Base-by-base conservation (phyloP, 1,140 invertebrate species). In the Cepaea nemoralis region DNA sequence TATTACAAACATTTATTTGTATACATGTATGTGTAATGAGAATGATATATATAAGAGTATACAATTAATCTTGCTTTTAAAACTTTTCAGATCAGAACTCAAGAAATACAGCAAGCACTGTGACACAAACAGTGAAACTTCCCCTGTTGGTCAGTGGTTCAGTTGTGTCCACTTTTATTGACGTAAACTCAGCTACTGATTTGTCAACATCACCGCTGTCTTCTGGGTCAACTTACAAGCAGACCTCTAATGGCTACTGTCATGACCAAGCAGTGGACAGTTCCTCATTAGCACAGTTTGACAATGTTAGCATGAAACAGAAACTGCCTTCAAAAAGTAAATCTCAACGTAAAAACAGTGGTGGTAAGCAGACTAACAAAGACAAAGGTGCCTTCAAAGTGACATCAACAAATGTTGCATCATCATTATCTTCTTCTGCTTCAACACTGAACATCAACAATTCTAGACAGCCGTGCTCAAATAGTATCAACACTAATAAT, bases 401-500 rank as follows among this genome's bases (percentile, higher is more conserved):
- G 14, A 24, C 45, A 1, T 45, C 73, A 2, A 2, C 19, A 8
- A 37, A 63, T 31, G 27, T 6, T 6, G n/a, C 33, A 19, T 6
- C 12, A 19, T 27, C 27, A 5, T 63, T 31, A 10, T 63, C 59
- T 63, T 63, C 59, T 63, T 63, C 59, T 5, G 33, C 16, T 14
- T 14, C 16, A 24, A 14, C 50, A 31, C 33, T 31, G 33, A 63
- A 63, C 27, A 31, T 31, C n/a, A 63, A 12, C 6, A 31, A 31
- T 31, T 6, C 59, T 63, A 31, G 27, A 10, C 59, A 63, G 59
- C 3, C 33, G 27, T 2, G 2, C 33, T 63, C 59, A 31, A 63
- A 31, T 12, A 63, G 59, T 63, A 16, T 63, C 16, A 63, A 31
- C 16, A 50, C 37, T 35, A 74, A 80, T 48, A 86, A 82, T 40